A percentile compares a stretch with the other conserved stretches of the same genome.
Conservation (phyloP, 2,797 vertebrate species). For the Eidolon dupreanum region DNA sequence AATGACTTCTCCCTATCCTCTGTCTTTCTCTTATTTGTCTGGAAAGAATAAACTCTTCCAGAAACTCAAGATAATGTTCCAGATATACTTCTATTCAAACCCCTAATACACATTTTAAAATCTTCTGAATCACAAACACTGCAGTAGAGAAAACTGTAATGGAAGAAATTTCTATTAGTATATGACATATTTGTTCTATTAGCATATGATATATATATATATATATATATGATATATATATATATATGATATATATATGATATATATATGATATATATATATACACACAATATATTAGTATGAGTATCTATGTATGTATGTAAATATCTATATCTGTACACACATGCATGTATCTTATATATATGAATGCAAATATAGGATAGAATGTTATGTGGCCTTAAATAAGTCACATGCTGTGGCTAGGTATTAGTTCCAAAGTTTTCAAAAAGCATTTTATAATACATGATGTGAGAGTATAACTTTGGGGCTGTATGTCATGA, state of each 20-base stretch:
- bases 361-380: too few species aligned
- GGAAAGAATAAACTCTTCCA: background rate
- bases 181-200: too few species aligned
- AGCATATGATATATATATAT: too few species aligned
- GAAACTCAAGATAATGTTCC: background rate
- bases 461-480: background rate
- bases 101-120: background rate
- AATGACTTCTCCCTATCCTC: background rate
- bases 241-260: too few species aligned
- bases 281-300: background rate
- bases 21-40: background rate
- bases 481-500: background rate
- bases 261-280: too few species aligned
- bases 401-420: background rate
- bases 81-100: background rate
- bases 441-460: background rate
- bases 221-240: too few species aligned
- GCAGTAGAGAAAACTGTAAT: background rate
- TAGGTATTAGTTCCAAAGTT: background rate
- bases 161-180: background rate
- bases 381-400: background rate
- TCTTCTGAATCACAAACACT: background rate
- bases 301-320: background rate
- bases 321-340: background rate
- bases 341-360: background rate